phyloP scores from a whole-genome alignment of 1,140 invertebrate genomes.

The Branchinecta lindahli region DNA sequence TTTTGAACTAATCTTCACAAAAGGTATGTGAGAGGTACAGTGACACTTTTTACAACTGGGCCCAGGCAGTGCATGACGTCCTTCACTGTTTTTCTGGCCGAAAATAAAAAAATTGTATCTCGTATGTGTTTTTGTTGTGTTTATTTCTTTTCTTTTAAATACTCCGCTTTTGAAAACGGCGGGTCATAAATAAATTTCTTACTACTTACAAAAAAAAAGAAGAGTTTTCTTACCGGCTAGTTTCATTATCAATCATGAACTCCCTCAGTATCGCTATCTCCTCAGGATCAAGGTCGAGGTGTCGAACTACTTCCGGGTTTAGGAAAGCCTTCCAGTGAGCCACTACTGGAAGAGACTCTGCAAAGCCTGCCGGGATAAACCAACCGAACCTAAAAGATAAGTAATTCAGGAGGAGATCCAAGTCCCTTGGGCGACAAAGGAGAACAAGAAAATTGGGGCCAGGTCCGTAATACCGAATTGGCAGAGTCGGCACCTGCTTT shows the following conservation, averaged over 20 bases:
- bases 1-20: no score
- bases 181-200: no score
- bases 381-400: slow-evolving; percentile 43
- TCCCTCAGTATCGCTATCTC: slow-evolving; percentile 18
- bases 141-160: no score
- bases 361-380: slow-evolving; percentile 40
- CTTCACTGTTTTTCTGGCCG: no score
- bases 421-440: background rate
- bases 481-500: no score
- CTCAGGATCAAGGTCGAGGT: slow-evolving; percentile 33
- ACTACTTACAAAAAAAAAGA: slow-evolving; percentile 7
- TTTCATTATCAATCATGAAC: slow-evolving; percentile 20
- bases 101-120: no score
- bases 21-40: no score
- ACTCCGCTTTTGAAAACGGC: no score
- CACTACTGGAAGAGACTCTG: slow-evolving; percentile 23
- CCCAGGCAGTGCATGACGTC: no score
- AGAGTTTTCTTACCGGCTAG: slow-evolving; percentile 19
- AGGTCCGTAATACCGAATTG: background rate
- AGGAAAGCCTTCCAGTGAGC: slow-evolving; percentile 39
- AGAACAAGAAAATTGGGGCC: slow-evolving; percentile 7
- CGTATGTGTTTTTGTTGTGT: no score
- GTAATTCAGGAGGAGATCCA: slow-evolving; percentile 8
- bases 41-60: no score
- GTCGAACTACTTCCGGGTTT: slow-evolving; percentile 29